A percentile compares a stretch with the other conserved stretches of the same genome.
Conservation (phyloP, 2,797 vertebrate genomes). For the Cyclopterus lumpus region DNA sequence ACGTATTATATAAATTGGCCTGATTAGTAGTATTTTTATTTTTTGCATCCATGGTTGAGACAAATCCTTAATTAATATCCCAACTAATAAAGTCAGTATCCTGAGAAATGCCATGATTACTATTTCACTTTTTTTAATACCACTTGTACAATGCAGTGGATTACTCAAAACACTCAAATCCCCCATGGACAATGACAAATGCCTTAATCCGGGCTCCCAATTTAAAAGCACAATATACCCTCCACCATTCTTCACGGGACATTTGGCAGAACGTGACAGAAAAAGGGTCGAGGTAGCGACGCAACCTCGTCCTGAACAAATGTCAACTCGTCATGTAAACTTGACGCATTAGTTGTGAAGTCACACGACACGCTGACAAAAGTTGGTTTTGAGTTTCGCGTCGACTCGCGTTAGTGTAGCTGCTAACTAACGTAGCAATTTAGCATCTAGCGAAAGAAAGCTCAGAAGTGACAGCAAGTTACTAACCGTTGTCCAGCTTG, state of each 20-base stretch:
- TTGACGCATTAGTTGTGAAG: background rate
- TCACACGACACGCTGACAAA: background rate
- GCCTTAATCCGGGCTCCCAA: constrained; percentile 25
- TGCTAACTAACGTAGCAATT: constrained; percentile 30
- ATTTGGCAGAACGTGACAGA: background rate
- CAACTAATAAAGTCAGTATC: constrained; percentile 1
- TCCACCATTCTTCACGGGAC: background rate
- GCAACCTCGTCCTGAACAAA: background rate
- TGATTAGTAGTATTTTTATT: background rate
- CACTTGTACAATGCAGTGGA: constrained; percentile 10
- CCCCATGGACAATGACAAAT: constrained; percentile 36
- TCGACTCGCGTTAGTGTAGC: constrained; percentile 12
- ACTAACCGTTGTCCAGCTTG: constrained; percentile 92
- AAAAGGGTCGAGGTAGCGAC: background rate
- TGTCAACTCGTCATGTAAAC: background rate
- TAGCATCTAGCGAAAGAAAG: constrained; percentile 30
- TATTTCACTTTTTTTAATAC: background rate
- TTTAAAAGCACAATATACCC: constrained; percentile 19
- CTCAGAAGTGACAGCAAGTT: constrained; percentile 16
- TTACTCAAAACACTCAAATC: constrained; percentile 32
- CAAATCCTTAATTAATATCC: background rate
- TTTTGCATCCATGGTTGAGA: background rate
- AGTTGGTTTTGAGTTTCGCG: background rate
- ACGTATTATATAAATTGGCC: background rate
- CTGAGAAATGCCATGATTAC: background rate